phyloP scores from a whole-genome alignment of 2,888 invertebrate genomes.

The Campoletis raptor region DNA sequence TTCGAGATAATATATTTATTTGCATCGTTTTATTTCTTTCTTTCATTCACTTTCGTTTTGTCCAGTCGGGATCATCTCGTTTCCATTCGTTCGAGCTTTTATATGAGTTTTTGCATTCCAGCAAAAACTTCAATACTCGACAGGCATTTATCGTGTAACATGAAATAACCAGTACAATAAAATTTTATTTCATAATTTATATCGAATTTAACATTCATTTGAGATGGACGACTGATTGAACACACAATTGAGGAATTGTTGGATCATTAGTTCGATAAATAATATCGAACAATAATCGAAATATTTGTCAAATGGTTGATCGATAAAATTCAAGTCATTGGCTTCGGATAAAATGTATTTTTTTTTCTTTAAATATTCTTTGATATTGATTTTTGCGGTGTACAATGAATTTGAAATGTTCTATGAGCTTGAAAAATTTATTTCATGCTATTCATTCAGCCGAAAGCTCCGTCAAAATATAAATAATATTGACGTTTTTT shows the following conservation, averaged over 20 bases:
- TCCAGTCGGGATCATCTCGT: conserved; percentile 26
- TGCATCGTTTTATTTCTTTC: conserved; percentile 24
- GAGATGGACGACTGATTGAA: background rate
- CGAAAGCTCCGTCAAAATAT: conserved; percentile 33
- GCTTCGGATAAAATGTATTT: background rate
- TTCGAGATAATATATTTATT: conserved; percentile 3
- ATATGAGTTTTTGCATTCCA: conserved; percentile 21
- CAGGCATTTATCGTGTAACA: conserved; percentile 20
- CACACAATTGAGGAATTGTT: background rate
- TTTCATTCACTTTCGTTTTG: conserved; percentile 36
- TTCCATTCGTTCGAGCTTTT: conserved; percentile 16
- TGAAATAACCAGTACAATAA: conserved; percentile 39
- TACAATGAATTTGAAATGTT: conserved; percentile 36
- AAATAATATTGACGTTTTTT: conserved; percentile 27
- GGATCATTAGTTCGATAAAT: background rate
- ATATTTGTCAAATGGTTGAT: background rate
- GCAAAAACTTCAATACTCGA: conserved; percentile 15
- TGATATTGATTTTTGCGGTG: conserved; percentile 12
- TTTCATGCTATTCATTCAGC: conserved; percentile 48
- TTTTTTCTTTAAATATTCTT: background rate
- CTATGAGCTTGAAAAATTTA: conserved; percentile 25
- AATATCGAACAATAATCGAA: background rate
- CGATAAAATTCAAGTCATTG: background rate
- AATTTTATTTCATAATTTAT: conserved; percentile 1
- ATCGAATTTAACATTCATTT: conserved; percentile 7